phyloP scores from a whole-genome alignment of 2,888 invertebrate species.

The Isotomurus palustris region DNA sequence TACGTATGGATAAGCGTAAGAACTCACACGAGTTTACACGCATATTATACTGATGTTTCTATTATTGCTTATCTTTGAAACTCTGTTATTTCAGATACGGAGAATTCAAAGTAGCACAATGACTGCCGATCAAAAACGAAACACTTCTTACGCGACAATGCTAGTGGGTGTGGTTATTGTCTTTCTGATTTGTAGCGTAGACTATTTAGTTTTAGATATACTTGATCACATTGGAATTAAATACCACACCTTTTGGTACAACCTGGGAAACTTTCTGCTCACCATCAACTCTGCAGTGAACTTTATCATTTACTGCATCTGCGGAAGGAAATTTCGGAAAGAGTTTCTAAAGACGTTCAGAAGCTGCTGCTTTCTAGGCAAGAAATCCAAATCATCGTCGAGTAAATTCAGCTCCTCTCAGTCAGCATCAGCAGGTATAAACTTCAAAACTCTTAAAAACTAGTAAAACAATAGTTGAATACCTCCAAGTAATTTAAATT shows the following conservation, averaged over 20 bases:
- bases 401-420: no score
- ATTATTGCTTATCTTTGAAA: no score
- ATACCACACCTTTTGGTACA: conserved; percentile 27
- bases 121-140: conserved; percentile 31
- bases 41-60: not conserved
- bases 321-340: conserved; percentile 36
- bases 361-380: no score
- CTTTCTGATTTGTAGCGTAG: conserved; percentile 41
- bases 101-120: no score
- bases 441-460: no score
- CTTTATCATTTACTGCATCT: conserved; percentile 39
- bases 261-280: conserved; percentile 39
- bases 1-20: conserved; percentile 34
- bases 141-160: conserved; percentile 40
- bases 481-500: no score
- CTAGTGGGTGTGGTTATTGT: conserved; percentile 38
- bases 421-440: no score
- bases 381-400: no score
- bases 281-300: conserved; percentile 40
- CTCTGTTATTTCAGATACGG: no score
- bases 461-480: no score
- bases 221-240: conserved; percentile 14
- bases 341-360: conserved; percentile 19
- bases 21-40: not conserved
- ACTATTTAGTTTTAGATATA: conserved; percentile 35